phyloP scores from a whole-genome alignment of 2,888 invertebrate species.

The Amphimallon solstitiale region DNA sequence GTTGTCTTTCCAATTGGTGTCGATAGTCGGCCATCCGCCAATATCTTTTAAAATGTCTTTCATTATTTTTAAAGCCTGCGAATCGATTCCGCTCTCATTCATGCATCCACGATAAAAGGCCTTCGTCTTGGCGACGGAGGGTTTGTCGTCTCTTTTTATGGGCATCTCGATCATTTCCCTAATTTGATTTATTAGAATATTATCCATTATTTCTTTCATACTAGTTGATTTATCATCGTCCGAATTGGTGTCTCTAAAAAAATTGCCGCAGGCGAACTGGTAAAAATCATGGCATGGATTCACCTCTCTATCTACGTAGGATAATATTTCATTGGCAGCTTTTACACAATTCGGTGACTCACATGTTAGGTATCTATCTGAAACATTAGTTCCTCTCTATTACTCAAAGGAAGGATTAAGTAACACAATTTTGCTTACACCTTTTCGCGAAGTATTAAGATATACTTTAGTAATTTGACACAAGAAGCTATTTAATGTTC shows the following conservation, averaged over 20 bases:
- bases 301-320: constrained; percentile 43
- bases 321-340: constrained; percentile 47
- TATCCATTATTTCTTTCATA: constrained; percentile 39
- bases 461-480: too few relatives aligned
- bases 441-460: too few relatives aligned
- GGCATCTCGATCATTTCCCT: constrained; percentile 49
- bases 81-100: constrained; percentile 55
- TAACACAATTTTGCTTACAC: too few relatives aligned
- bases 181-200: constrained; percentile 43
- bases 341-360: constrained; percentile 46
- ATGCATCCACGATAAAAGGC: constrained; percentile 55
- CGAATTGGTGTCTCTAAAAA: constrained; percentile 40
- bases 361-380: constrained; percentile 46
- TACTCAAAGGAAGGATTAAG: too few relatives aligned
- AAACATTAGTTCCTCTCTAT: not conserved
- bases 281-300: constrained; percentile 50
- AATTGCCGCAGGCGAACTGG: constrained; percentile 49
- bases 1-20: constrained; percentile 61
- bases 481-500: too few relatives aligned
- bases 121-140: constrained; percentile 46
- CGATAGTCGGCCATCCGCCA: constrained; percentile 71
- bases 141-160: constrained; percentile 41
- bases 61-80: constrained; percentile 53
- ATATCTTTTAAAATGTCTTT: constrained; percentile 61
- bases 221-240: constrained; percentile 41